Conservation (phyloP, 2,888 invertebrate genomes). For the Lapara coniferarum region DNA sequence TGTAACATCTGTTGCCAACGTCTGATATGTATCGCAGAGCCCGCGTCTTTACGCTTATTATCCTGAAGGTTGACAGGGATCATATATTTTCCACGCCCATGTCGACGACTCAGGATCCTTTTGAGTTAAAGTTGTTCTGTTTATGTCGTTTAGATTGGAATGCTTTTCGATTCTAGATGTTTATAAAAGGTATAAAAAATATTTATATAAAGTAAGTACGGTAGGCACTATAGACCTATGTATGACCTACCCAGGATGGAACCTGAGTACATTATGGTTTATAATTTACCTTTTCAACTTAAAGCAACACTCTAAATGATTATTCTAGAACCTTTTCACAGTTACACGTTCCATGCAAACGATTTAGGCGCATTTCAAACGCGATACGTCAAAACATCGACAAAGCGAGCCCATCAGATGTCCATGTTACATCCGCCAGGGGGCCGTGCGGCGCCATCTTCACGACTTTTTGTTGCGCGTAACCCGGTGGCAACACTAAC, state of each 20-base stretch:
- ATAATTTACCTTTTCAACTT: no score
- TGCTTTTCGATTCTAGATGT: no score
- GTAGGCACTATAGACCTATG: no score
- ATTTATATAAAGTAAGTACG: no score
- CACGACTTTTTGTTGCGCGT: conserved; percentile 61
- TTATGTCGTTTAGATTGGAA: no score
- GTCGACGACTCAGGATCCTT: conserved; percentile 14
- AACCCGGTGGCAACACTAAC: conserved; percentile 71
- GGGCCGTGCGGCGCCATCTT: conserved; percentile 31
- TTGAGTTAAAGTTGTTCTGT: background rate
- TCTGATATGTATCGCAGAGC: background rate
- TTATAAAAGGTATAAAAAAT: no score
- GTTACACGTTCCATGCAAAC: background rate
- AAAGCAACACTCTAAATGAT: no score
- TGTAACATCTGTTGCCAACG: conserved; percentile 8
- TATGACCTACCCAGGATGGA: no score
- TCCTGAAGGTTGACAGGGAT: conserved; percentile 18
- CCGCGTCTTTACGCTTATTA: conserved; percentile 5
- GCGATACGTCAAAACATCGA: background rate
- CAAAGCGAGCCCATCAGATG: background rate
- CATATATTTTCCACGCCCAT: conserved; percentile 30
- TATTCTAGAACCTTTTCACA: no score
- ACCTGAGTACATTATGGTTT: no score
- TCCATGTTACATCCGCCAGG: conserved; percentile 27
- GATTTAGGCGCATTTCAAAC: background rate